Evolutionary conservation across 2,888 invertebrate species (phyloP).

Genomic region (Andrena bicolor): DNA sequence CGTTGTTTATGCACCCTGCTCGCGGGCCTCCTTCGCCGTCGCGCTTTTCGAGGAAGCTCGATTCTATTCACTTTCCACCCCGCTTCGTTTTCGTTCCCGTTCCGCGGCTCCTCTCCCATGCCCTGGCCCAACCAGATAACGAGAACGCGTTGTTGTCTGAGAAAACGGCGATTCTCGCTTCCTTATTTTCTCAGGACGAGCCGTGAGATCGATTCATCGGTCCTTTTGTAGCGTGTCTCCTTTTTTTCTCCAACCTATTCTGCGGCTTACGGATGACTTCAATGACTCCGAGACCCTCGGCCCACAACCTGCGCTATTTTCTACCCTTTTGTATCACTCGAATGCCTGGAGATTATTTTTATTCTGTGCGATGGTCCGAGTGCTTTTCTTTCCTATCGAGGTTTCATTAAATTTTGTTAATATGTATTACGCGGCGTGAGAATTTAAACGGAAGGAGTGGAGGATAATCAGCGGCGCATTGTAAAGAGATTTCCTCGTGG

Average conservation of each 20-base stretch:
- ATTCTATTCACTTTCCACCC: constrained; percentile 25
- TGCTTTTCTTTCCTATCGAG: not conserved
- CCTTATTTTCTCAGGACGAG: constrained; percentile 19
- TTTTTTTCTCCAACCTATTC: constrained; percentile 15
- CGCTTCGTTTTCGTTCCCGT: constrained; percentile 6
- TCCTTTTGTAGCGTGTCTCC: not conserved
- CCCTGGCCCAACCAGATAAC: not conserved
- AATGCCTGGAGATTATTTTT: not conserved
- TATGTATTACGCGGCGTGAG: not conserved
- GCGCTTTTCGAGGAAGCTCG: constrained; percentile 51
- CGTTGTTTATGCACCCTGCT: constrained; percentile 71
- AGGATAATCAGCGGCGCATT: not conserved
- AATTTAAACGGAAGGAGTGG: not conserved
- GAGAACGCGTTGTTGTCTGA: constrained; percentile 46
- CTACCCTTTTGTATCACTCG: not conserved
- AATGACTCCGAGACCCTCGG: not conserved
- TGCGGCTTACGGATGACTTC: constrained; percentile 20
- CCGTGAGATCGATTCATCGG: constrained; percentile 26
- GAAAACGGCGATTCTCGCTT: constrained; percentile 40
- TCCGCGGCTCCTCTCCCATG: not conserved
- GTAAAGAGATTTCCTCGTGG: not conserved
- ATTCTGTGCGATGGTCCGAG: not conserved
- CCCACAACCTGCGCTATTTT: not conserved
- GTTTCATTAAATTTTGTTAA: not conserved
- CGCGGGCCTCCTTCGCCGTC: constrained; percentile 30